Evolutionary conservation across 2,797 vertebrate species (phyloP).

Genomic region (Mallotus villosus): DNA sequence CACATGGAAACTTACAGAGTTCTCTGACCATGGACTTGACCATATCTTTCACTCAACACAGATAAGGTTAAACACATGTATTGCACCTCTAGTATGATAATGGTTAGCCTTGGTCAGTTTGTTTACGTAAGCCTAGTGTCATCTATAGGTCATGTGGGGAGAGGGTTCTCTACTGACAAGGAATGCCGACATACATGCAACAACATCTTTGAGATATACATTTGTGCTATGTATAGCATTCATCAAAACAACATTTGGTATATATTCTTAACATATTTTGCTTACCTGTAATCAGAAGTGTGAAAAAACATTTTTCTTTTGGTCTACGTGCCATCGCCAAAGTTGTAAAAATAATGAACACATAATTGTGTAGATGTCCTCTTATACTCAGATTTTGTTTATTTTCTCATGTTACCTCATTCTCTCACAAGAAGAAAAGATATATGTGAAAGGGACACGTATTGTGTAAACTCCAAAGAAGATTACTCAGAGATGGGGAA

Average conservation of each 20-base stretch:
- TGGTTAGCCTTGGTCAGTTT: no score
- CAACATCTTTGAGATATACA: no score
- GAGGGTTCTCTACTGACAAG: no score
- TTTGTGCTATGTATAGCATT: neutral
- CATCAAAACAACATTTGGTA: neutral
- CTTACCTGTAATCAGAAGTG: conserved; percentile 12
- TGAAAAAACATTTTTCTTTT: neutral
- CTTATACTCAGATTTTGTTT: neutral
- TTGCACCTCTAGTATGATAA: no score
- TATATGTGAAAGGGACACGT: neutral
- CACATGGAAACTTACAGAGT: no score
- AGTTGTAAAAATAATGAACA: neutral
- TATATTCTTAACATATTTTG: neutral
- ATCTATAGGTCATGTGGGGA: no score
- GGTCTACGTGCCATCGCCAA: neutral
- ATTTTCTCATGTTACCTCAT: neutral
- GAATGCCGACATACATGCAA: no score
- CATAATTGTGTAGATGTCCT: neutral
- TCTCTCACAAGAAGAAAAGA: neutral
- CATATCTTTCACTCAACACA: no score
- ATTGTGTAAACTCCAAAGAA: neutral
- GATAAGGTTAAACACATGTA: no score
- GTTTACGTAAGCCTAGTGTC: no score
- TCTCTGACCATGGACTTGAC: no score
- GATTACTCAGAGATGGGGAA: neutral